Base-by-base conservation (phyloP, 2,113 vertebrate genomes). In the Cariama cristata region DNA sequence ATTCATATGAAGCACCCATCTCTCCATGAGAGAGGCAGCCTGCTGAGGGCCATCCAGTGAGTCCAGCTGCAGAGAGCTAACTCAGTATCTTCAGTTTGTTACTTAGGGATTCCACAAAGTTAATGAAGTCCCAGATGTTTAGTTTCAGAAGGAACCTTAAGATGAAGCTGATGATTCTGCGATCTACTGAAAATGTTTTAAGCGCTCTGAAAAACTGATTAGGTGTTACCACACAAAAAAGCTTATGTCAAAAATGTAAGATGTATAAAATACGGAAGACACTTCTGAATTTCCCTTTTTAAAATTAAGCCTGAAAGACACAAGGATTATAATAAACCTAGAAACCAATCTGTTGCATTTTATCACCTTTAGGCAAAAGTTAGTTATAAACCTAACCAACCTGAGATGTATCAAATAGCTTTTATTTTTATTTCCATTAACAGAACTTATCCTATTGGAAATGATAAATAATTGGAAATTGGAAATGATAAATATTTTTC, bases 71-170 rank as follows among this genome's bases (percentile, higher is more conserved):
- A 63, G 49, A 63, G n/a, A 18, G 35, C 44, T 62, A 35, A 3
- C 30, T 27, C n/a, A 2, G 26, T 27, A 40, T 2, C 53, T 47
- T 18, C 21, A 13, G 4, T 0, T 8, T 19, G 33, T 42, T 5
- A 64, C 44, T 42, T 6, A 5, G 24, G 1, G n/a, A 53, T 13
- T 26, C 60, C 30, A 20, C 0, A 0, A 32, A 40, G 21, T 8
- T 11, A 27, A 58, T 4, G 13, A 45, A 40, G 21, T 28, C 33
- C 33, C 60, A 62, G 1, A 2, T 12, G 30, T 22, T n/a, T 9
- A n/a, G 22, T 16, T 63, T 53, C 68, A 69, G 63, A 35, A 79
- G 23, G 60, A 79, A 52, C 18, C 66, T 32, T 3, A 79, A 59
- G 28, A 38, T 10, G 11, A 56, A 44, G 52, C 32, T 56, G 40